phyloP scores from a whole-genome alignment of 37 sponge, comb jelly and placozoan species.

The Tethya wilhelma region DNA sequence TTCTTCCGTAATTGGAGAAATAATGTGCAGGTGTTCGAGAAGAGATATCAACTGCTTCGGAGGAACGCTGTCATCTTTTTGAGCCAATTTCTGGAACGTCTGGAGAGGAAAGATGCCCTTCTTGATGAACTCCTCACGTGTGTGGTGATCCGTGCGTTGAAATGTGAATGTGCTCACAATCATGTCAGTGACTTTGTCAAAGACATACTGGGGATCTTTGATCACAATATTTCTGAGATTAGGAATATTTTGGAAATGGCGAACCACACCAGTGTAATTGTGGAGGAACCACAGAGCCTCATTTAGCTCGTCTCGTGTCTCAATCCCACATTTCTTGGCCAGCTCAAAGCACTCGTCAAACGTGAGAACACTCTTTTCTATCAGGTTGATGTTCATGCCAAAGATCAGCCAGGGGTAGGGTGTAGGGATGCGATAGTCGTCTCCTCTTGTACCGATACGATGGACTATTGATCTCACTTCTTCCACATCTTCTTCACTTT shows the following conservation, averaged over 20 bases:
- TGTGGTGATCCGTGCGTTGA: neutral
- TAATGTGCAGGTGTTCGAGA: conserved; percentile 15
- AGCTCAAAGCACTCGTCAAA: no score
- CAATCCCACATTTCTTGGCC: conserved; percentile 12
- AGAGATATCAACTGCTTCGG: neutral
- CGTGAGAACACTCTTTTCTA: no score
- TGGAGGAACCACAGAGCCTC: conserved; percentile 14
- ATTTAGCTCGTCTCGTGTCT: conserved; percentile 9
- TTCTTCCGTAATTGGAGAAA: conserved; percentile 4
- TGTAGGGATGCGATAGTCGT: no score
- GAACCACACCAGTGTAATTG: neutral
- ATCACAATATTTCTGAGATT: conserved; percentile 1
- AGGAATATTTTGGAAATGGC: neutral
- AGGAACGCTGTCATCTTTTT: no score
- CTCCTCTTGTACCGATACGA: no score
- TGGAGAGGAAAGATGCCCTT: conserved; percentile 9
- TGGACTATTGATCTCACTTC: no score
- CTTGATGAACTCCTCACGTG: neutral
- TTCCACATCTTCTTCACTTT: no score
- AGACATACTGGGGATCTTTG: conserved; percentile 12
- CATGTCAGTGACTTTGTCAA: conserved; percentile 5
- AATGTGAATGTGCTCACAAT: conserved; percentile 18
- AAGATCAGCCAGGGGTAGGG: no score
- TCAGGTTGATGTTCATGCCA: no score
- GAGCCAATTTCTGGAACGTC: neutral